phyloP scores from a whole-genome alignment of 35 echinoderm and acorn worm genomes.

The Stichopus chloronotus region DNA sequence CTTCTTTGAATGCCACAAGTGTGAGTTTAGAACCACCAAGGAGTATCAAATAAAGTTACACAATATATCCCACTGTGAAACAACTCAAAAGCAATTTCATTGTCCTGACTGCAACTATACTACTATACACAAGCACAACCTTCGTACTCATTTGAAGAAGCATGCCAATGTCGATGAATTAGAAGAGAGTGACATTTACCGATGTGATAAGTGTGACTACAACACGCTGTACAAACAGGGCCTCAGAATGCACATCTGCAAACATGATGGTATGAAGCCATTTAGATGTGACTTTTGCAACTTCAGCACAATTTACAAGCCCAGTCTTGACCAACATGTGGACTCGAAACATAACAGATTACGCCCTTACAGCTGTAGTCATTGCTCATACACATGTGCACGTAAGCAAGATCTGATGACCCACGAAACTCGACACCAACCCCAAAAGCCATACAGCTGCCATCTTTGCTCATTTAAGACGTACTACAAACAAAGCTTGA shows the following conservation, averaged over 20 bases:
- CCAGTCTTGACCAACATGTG: slow-evolving; percentile 90
- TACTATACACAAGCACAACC: slow-evolving; percentile 77
- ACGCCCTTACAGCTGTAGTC: slow-evolving; percentile 78
- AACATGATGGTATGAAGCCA: slow-evolving; percentile 81
- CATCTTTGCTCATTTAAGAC: slow-evolving; percentile 78
- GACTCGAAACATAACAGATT: slow-evolving; percentile 75
- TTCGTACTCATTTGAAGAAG: slow-evolving; percentile 86
- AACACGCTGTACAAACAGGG: slow-evolving; percentile 81
- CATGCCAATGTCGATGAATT: slow-evolving; percentile 78
- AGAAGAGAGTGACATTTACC: slow-evolving; percentile 73
- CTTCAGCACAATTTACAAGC: slow-evolving; percentile 91
- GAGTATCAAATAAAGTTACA: slow-evolving; percentile 26
- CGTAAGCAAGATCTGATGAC: slow-evolving; percentile 79
- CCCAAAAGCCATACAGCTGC: slow-evolving; percentile 69
- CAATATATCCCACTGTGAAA: slow-evolving; percentile 42
- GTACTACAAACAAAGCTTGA: slow-evolving; percentile 63
- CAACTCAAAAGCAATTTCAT: slow-evolving; percentile 31
- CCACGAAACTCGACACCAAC: slow-evolving; percentile 72
- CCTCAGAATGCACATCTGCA: slow-evolving; percentile 71
- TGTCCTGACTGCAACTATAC: slow-evolving; percentile 78
- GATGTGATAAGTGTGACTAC: slow-evolving; percentile 90
- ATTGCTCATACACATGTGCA: slow-evolving; percentile 75
- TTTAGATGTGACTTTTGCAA: slow-evolving; percentile 81
- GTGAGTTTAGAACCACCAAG: slow-evolving; percentile 4
- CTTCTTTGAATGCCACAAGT: slow-evolving; percentile 24